phyloP scores from a whole-genome alignment of 2,113 vertebrate species.

The Euleptes europaea region DNA sequence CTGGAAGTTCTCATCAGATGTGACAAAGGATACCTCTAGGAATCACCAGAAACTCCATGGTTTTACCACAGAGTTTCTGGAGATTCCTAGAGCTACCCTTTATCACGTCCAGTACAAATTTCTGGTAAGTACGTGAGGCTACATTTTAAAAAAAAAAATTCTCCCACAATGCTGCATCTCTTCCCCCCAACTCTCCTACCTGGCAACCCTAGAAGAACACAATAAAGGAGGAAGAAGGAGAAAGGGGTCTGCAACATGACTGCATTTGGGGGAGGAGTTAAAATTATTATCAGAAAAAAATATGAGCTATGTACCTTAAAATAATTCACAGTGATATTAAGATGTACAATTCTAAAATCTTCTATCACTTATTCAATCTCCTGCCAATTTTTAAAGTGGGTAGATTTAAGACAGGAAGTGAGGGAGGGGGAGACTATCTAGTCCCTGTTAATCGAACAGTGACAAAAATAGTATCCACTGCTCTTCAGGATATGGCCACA shows the following conservation, averaged over 20 bases:
- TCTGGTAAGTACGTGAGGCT: no score
- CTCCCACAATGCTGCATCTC: no score
- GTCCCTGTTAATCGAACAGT: slow-evolving; percentile 53
- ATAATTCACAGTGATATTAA: background rate
- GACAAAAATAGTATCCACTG: slow-evolving; percentile 60
- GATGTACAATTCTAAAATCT: background rate
- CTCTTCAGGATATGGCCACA: slow-evolving; percentile 66
- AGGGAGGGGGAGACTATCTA: slow-evolving; percentile 41
- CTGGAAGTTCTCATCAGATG: no score
- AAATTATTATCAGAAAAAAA: background rate
- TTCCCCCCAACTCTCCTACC: no score
- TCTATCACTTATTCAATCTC: slow-evolving; percentile 16
- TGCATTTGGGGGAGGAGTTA: background rate
- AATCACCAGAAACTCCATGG: no score
- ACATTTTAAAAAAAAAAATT: no score
- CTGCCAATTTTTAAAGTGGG: background rate
- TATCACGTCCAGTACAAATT: no score
- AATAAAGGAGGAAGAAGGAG: background rate
- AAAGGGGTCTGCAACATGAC: background rate
- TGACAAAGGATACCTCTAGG: no score
- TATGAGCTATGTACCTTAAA: background rate
- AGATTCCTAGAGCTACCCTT: no score
- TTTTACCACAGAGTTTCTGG: no score
- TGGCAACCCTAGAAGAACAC: no score
- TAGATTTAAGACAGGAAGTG: slow-evolving; percentile 46